These are phyloP conservation scores for Catharus bicknelli DNA, from an alignment of 2,113 vertebrate species.

Conservation along the genomic window DNA sequence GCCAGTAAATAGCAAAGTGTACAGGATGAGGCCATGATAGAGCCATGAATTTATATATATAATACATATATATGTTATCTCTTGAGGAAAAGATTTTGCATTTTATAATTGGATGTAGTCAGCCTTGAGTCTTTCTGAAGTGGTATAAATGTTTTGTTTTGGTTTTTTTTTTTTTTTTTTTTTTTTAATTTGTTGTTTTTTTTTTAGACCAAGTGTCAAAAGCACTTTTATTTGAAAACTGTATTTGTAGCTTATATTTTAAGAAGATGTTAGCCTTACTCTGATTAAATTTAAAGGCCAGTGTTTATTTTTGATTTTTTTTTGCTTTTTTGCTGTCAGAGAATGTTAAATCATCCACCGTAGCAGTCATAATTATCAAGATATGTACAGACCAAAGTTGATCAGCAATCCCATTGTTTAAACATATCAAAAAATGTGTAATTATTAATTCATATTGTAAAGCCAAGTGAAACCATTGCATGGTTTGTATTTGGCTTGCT, in stretches of 20 bases:
- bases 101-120: slow-evolving; percentile 74
- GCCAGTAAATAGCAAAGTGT: slow-evolving; percentile 56
- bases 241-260: slow-evolving; percentile 68
- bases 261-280: slow-evolving; percentile 72
- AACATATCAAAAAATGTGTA: slow-evolving; percentile 50
- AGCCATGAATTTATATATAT: slow-evolving; percentile 74
- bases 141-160: slow-evolving; percentile 51
- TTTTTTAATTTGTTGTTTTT: neutral
- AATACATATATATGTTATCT: slow-evolving; percentile 72
- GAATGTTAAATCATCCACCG: slow-evolving; percentile 63
- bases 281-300: slow-evolving; percentile 60
- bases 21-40: slow-evolving; percentile 61
- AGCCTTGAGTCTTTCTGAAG: slow-evolving; percentile 63
- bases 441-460: slow-evolving; percentile 56
- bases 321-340: slow-evolving; percentile 64
- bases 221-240: slow-evolving; percentile 75
- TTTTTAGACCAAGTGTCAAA: slow-evolving; percentile 66
- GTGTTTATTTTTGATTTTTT: slow-evolving; percentile 52
- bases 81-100: slow-evolving; percentile 66
- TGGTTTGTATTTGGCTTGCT: slow-evolving; percentile 52
- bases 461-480: slow-evolving; percentile 61
- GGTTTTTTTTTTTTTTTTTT: slow-evolving; percentile 12
- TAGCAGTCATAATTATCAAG: slow-evolving; percentile 70
- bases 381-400: slow-evolving; percentile 79
- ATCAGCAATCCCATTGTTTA: slow-evolving; percentile 58